A percentile compares a stretch with the other conserved stretches of the same genome.
Evolutionary conservation across 2,888 invertebrate species (phyloP).

Genomic region (Chrysolina americana): DNA sequence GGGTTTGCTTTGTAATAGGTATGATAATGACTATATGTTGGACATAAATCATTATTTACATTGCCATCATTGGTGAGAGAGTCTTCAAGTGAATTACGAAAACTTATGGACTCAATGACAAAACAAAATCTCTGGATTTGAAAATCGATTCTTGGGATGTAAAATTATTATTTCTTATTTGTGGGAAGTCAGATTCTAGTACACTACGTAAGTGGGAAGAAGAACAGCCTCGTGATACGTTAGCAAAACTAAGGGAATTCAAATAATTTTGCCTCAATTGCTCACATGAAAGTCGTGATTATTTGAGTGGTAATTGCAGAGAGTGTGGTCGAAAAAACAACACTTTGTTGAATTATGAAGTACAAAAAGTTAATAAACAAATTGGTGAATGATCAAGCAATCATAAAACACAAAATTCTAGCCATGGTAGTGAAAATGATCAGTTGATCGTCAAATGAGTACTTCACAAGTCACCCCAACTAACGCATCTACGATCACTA

Average conservation of each 20-base stretch:
- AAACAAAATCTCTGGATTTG: slow-evolving; percentile 38
- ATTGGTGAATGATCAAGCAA: not conserved
- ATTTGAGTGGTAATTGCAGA: slow-evolving; percentile 10
- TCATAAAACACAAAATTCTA: not conserved
- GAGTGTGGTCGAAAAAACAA: slow-evolving; percentile 19
- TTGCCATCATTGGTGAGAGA: slow-evolving; percentile 25
- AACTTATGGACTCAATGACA: slow-evolving; percentile 33
- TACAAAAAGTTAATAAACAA: slow-evolving; percentile 4
- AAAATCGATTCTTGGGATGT: slow-evolving; percentile 43
- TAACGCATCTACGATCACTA: no score
- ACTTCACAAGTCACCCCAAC: no score
- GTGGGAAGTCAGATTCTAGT: slow-evolving; percentile 28
- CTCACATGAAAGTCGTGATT: slow-evolving; percentile 17
- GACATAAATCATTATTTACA: slow-evolving; percentile 39
- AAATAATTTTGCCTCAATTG: slow-evolving; percentile 29
- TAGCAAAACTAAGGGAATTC: slow-evolving; percentile 15
- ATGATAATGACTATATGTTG: slow-evolving; percentile 37
- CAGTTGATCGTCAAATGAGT: no score
- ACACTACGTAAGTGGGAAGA: slow-evolving; percentile 33
- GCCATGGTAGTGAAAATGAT: no score
- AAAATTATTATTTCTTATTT: slow-evolving; percentile 40
- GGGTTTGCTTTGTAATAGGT: slow-evolving; percentile 44
- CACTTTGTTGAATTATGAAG: slow-evolving; percentile 22
- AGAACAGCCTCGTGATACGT: slow-evolving; percentile 19
- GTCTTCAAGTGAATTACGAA: slow-evolving; percentile 32